Conservation (phyloP, 2,113 vertebrate species). For the Rhinopomastus cyanomelas region DNA sequence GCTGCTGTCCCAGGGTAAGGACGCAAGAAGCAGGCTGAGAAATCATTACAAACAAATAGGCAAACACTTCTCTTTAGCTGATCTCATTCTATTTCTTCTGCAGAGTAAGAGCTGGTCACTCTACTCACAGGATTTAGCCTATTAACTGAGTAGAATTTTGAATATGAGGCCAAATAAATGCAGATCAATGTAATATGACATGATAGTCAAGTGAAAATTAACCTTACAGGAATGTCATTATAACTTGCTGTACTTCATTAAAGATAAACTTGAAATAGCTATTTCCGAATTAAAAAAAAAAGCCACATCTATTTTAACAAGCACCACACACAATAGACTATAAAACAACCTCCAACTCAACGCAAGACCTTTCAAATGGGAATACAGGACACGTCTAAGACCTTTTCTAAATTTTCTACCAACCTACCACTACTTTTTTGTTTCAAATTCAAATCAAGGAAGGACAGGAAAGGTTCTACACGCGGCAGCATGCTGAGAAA, state of each 20-base stretch:
- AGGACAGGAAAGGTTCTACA: neutral
- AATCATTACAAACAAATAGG: neutral
- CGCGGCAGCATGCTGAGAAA: neutral
- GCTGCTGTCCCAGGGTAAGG: neutral
- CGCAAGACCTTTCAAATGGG: neutral
- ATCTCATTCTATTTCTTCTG: neutral
- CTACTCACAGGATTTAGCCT: neutral
- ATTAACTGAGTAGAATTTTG: neutral
- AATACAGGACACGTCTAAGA: neutral
- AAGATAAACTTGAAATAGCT: neutral
- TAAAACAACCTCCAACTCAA: neutral
- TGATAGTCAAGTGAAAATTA: neutral
- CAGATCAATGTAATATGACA: neutral
- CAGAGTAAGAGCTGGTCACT: accelerated
- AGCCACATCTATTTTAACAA: neutral
- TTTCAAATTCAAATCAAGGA: neutral
- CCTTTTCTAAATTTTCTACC: neutral
- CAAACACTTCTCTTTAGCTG: neutral
- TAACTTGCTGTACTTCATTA: neutral
- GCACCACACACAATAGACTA: neutral
- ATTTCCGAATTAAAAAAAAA: neutral
- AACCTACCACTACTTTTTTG: neutral
- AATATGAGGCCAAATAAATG: neutral
- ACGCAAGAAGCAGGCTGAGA: neutral
- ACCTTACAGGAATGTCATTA: neutral